Conservation (phyloP, 2,113 vertebrate species). For the Balaenoptera acutorostrata region DNA sequence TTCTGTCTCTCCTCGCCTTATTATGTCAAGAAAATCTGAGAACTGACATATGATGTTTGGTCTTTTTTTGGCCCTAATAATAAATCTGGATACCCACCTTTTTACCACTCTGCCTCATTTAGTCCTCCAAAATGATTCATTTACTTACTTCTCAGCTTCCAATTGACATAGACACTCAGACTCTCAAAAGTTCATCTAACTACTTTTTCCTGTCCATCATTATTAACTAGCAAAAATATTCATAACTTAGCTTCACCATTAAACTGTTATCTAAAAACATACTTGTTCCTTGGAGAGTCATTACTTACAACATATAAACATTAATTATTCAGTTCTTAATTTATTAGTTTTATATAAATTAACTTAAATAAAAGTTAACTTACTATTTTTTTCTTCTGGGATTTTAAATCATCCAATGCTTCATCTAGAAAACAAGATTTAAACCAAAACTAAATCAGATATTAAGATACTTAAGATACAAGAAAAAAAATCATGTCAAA, state of each 20-base stretch:
- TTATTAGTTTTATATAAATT: constrained; percentile 52
- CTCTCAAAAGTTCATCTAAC: constrained; percentile 21
- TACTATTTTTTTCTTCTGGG: constrained; percentile 97
- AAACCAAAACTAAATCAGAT: constrained; percentile 59
- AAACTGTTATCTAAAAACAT: constrained; percentile 52
- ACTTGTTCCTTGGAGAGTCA: background rate
- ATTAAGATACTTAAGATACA: constrained; percentile 24
- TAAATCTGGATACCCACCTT: background rate
- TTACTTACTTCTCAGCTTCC: constrained; percentile 19
- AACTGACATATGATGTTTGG: background rate
- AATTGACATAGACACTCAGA: background rate
- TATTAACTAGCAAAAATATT: constrained; percentile 45
- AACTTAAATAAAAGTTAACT: constrained; percentile 79
- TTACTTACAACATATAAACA: constrained; percentile 27
- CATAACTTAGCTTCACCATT: constrained; percentile 47
- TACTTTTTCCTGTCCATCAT: constrained; percentile 27
- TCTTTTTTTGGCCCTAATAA: background rate
- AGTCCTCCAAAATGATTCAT: constrained; percentile 14
- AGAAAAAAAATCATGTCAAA: constrained; percentile 8
- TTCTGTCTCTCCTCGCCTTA: background rate
- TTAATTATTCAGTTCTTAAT: constrained; percentile 42
- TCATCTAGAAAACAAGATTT: constrained; percentile 87
- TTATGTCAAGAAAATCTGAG: background rate
- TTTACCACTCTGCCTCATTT: constrained; percentile 6
- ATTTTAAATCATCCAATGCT: constrained; percentile 92